These are phyloP conservation scores for Sebastes kiyomatsui DNA, from an alignment of 2,797 vertebrate genomes.

Conservation along the genomic window DNA sequence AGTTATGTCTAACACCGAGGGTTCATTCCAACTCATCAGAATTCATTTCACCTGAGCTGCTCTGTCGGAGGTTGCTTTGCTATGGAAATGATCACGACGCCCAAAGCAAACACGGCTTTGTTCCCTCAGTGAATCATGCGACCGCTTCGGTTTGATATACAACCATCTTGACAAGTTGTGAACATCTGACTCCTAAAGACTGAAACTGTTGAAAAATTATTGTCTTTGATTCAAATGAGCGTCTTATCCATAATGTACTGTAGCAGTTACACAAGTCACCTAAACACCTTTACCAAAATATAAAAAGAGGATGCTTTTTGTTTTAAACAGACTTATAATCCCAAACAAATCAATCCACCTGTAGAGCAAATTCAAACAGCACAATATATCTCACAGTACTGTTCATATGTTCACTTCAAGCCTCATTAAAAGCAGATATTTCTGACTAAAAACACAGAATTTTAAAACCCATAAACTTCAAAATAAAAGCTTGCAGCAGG, in stretches of 20 bases:
- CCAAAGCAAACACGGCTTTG: conserved; percentile 3
- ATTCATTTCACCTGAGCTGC: conserved; percentile 33
- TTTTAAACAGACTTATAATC: not conserved
- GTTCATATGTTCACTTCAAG: not conserved
- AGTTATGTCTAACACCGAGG: conserved; percentile 16
- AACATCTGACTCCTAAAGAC: not conserved
- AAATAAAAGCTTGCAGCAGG: not conserved
- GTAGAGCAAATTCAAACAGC: not conserved
- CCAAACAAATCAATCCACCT: not conserved
- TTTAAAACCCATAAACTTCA: no score
- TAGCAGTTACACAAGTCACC: not conserved
- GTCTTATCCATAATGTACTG: not conserved
- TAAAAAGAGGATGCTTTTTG: not conserved
- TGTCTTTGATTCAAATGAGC: rapidly evolving
- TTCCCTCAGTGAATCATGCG: not conserved
- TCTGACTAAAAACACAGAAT: not conserved
- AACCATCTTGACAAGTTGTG: not conserved
- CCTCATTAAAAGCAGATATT: not conserved
- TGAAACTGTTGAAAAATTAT: not conserved
- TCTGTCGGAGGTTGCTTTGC: conserved; percentile 6
- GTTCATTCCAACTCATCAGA: conserved; percentile 36
- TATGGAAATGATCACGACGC: conserved; percentile 19
- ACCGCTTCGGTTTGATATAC: not conserved
- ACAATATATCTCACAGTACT: not conserved
- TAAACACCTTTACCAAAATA: not conserved